phyloP scores from a whole-genome alignment of 2,888 invertebrate genomes.

The Acleris literana region DNA sequence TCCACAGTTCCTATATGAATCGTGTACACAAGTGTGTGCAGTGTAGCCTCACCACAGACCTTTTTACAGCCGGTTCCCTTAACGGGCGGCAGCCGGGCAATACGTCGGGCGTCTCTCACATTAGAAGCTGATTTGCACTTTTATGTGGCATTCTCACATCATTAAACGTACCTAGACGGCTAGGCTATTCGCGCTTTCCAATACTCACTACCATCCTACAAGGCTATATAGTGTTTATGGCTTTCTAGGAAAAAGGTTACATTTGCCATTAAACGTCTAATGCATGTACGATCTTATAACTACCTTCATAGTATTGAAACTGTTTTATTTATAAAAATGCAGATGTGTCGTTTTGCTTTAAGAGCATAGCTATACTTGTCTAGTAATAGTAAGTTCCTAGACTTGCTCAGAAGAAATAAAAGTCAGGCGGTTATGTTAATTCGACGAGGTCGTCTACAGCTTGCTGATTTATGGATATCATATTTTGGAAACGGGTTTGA shows the following conservation, averaged over 20 bases:
- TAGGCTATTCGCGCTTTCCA: slow-evolving; percentile 35
- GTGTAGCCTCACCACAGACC: slow-evolving; percentile 13
- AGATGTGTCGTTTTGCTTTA: no score
- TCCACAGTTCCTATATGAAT: neutral
- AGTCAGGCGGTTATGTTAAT: slow-evolving; percentile 28
- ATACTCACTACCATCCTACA: slow-evolving; percentile 10
- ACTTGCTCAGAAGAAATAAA: slow-evolving; percentile 20
- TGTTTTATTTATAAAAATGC: no score
- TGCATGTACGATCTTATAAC: no score
- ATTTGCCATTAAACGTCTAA: no score
- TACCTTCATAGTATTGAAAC: no score
- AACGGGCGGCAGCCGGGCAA: slow-evolving; percentile 24
- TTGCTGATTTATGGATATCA: slow-evolving; percentile 13
- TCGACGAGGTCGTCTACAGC: slow-evolving; percentile 14
- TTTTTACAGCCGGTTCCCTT: slow-evolving; percentile 33
- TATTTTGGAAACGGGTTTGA: slow-evolving; percentile 2
- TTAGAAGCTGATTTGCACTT: slow-evolving; percentile 40
- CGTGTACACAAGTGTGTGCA: neutral
- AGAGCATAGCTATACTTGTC: neutral
- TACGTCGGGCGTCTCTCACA: slow-evolving; percentile 31
- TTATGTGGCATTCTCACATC: slow-evolving; percentile 38
- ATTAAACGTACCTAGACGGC: slow-evolving; percentile 31
- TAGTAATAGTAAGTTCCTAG: slow-evolving; percentile 9
- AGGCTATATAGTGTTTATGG: no score
- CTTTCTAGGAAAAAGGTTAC: no score